Conservation (phyloP, 2,113 vertebrate species). For the Benitochromis conjunctus region DNA sequence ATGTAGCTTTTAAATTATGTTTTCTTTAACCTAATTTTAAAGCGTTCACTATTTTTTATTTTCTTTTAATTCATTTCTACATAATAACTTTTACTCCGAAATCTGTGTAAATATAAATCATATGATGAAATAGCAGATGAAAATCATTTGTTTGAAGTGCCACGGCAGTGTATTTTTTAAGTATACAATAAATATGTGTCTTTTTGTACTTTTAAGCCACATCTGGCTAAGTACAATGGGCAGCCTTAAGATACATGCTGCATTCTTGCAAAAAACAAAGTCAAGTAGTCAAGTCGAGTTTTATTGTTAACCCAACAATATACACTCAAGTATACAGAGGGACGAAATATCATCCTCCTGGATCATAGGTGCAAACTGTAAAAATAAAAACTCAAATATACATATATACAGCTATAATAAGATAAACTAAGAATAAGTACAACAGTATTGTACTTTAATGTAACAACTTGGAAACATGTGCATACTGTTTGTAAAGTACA, state of each 20-base stretch:
- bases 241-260: too few relatives aligned
- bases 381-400: background rate
- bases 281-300: background rate
- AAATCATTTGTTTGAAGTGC: too few relatives aligned
- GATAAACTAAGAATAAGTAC: background rate
- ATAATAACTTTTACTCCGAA: background rate
- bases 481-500: fast-evolving
- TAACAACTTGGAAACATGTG: background rate
- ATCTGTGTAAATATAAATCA: background rate
- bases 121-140: background rate
- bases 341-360: background rate
- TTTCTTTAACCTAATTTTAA: background rate
- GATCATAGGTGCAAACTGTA: background rate
- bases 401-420: background rate
- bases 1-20: background rate
- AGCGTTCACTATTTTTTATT: background rate
- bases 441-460: background rate
- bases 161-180: too few relatives aligned
- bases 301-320: background rate
- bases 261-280: too few relatives aligned
- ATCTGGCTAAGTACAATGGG: too few relatives aligned
- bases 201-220: background rate
- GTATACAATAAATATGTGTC: background rate
- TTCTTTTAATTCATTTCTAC: background rate
- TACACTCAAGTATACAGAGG: background rate